Evolutionary conservation across 2,113 vertebrate genomes (phyloP), one percentile per base, ranked within the genome.

Genomic region (Bufo gargarizans): DNA sequence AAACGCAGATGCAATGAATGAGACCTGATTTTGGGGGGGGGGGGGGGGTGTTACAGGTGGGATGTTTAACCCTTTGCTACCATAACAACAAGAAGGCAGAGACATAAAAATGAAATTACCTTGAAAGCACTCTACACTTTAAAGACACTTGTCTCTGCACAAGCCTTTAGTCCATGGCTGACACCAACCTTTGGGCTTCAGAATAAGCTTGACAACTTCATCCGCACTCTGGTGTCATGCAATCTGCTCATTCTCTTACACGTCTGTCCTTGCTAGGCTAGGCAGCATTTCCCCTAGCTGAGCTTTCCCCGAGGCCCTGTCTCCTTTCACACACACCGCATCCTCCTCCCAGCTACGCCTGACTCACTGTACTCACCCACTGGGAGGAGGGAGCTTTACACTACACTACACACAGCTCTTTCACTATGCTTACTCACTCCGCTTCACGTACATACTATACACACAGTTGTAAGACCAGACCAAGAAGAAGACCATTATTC

Each of bases 331-430:
- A 86, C 84, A 88, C 87, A 89, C 87, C 10, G 58, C 87, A 84
- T 89, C 87, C 87, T 89, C 87, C 87, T 89, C 87, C 87, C 87
- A 89, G 87, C 82, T 89, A 89, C 81, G 87, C 82, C 87, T 89
- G 87, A 89, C 87, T 88, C 87, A 78, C 81, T 84, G 82, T 81
- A 81, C 63, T 87, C 86, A 87, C 86, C 86, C 86, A 87, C 86
- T 87, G 86, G 86, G 86, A 87, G 86, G 86, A 80, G 86, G 63
- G 77, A 80, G 63, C 77, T 87, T 69, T 55, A 77, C 87, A 89
- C 87, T 84, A 89, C 87, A 84, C 82, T 89, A 89, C 87, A 88
- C 79, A 88, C 69, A 88, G 65, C 82, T 77, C 82, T 77, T 71
- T 67, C 77, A 79, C 86, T 87, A 71, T 87, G 87, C 87, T 89